Percentiles rank a stretch among this genome's conserved stretches.
phyloP scores from a whole-genome alignment of 2,797 vertebrate genomes.

The Eulemur coronatus region DNA sequence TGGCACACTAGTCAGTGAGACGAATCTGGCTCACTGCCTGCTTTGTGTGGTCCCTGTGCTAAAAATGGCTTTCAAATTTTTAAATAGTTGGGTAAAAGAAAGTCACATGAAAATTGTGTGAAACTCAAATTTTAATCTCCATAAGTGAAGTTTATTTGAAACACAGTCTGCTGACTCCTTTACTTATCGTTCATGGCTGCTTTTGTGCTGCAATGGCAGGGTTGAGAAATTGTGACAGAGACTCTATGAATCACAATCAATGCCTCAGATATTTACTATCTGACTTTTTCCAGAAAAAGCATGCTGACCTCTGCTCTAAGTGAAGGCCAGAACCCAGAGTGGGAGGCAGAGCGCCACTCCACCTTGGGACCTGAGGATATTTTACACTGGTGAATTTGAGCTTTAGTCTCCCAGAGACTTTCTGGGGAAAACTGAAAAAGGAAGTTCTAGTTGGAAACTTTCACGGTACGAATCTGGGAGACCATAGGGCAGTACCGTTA shows the following conservation, averaged over 20 bases:
- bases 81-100: not conserved
- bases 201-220: not conserved
- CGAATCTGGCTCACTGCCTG: not conserved
- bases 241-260: not conserved
- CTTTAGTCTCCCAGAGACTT: not conserved
- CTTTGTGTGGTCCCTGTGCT: not conserved
- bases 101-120: not conserved
- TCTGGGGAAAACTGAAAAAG: not conserved
- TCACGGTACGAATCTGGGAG: not conserved
- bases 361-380: not conserved
- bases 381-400: not conserved
- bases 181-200: not conserved
- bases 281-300: not conserved
- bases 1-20: not conserved
- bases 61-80: not conserved
- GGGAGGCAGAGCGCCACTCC: not conserved
- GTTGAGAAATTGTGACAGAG: not conserved
- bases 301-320: not conserved
- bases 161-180: not conserved
- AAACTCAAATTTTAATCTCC: not conserved
- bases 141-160: not conserved
- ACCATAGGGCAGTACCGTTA: not conserved
- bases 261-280: not conserved
- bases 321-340: not conserved
- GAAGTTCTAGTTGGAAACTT: not conserved